Percentiles rank a stretch among this genome's conserved stretches.
Conservation (phyloP, 2,797 vertebrate species). For the Limosa lapponica region DNA sequence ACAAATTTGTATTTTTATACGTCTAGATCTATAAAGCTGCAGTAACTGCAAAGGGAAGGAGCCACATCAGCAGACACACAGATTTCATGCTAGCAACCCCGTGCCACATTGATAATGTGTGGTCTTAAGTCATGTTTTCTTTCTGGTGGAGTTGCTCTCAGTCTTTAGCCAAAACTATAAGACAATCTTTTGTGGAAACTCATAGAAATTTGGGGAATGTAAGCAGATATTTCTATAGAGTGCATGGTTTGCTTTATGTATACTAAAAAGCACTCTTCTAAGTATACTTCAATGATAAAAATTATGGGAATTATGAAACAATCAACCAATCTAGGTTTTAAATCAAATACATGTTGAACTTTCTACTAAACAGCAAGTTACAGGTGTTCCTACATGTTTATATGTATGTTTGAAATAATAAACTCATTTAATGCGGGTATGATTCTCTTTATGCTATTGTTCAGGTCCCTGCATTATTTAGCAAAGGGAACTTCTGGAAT, state of each 20-base stretch:
- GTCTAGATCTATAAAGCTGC: not conserved
- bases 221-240: not conserved
- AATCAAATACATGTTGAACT: not conserved
- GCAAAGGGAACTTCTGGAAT: not conserved
- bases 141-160: not conserved
- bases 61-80: not conserved
- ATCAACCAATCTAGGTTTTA: not conserved
- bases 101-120: not conserved
- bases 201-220: not conserved
- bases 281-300: not conserved
- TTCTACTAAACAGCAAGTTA: not conserved
- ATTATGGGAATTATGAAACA: not conserved
- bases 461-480: not conserved
- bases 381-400: not conserved
- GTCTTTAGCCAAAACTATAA: not conserved
- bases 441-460: not conserved
- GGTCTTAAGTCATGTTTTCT: not conserved
- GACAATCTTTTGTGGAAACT: not conserved
- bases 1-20: not conserved
- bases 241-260: not conserved
- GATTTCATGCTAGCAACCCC: not conserved
- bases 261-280: not conserved
- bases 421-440: not conserved
- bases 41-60: not conserved
- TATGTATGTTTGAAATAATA: slow-evolving; percentile 5